Base-by-base conservation (phyloP, 2,797 vertebrate species). In the Hippoglossus hippoglossus region DNA sequence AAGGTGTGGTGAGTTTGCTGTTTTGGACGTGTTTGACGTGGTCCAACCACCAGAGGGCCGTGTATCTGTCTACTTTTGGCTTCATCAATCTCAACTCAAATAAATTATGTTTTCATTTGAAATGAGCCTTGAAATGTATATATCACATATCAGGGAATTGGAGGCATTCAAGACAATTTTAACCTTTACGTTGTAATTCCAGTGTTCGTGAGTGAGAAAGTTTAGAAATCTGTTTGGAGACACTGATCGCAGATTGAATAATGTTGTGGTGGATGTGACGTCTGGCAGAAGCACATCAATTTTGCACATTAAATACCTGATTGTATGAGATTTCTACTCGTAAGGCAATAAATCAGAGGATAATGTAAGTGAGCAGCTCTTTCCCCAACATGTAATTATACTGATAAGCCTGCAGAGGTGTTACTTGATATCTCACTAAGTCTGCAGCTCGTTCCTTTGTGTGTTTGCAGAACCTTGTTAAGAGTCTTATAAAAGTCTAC, bases 401-500 rank as follows among this genome's bases (percentile, higher is more conserved):
- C 71, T 63, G 67, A 81, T 87, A 70, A 81, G 59, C 31, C 67
- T 64, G 7, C 59, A 31, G 55, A 70, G 64, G 65, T 76, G 78
- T 79, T 51, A 55, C 58, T 67, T 75, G 85, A 89, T 71, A 61
- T 77, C 82, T 87, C 73, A 73, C 68, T 82, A 72, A 56, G 67
- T 65, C 81, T 63, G 57, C 61, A 41, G 52, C 69, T 74, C 24
- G 7, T 78, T 82, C 50, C 78, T 63, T 49, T 11, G 1, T 68
- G 81, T 77, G 58, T 58, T n/a, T 54, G 76, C 56, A 28, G 71
- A 59, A 69, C 73, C 77, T 80, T 74, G 84, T 86, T 81, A 81
- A 81, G 64, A 76, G 77, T 86, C 83, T 63, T 77, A 83, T 88
- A 83, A 89, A 90, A 54, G 61, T 73, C 73, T 41, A 21, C 36